A percentile compares a stretch with the other conserved stretches of the same genome.
These are phyloP conservation scores for Drosophila atroscutellata DNA, from an alignment of 2,888 invertebrate genomes.

Conservation along the genomic window DNA sequence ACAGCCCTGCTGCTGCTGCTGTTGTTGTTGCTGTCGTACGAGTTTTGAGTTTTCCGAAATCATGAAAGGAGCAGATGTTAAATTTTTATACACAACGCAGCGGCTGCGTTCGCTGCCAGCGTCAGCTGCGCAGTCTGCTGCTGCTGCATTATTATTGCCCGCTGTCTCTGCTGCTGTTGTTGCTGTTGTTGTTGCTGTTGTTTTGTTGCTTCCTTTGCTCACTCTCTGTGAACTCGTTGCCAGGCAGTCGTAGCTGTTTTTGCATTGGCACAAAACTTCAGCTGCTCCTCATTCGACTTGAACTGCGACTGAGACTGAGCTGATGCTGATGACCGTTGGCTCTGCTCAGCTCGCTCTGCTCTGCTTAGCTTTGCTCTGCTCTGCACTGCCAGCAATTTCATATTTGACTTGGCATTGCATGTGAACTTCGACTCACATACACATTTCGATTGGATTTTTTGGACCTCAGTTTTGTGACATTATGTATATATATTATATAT, in stretches of 20 bases:
- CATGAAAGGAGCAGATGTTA: constrained; percentile 85
- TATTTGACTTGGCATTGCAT: constrained; percentile 12
- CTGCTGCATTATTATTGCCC: constrained; percentile 66
- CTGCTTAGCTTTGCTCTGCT: not conserved
- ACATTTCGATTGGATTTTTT: constrained; percentile 1
- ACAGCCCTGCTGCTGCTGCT: constrained; percentile 61
- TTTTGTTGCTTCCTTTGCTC: constrained; percentile 62
- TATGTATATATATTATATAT: not conserved
- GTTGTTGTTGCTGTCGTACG: constrained; percentile 61
- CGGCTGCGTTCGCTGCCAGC: constrained; percentile 40
- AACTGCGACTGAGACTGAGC: constrained; percentile 8
- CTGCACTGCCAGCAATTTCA: constrained; percentile 1
- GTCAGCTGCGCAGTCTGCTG: constrained; percentile 36
- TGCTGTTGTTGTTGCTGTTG: constrained; percentile 32
- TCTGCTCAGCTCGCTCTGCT: not conserved
- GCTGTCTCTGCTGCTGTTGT: constrained; percentile 34
- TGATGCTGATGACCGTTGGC: constrained; percentile 1
- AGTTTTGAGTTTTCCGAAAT: constrained; percentile 85
- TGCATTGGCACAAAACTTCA: constrained; percentile 69
- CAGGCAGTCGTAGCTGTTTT: constrained; percentile 49
- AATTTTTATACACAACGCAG: constrained; percentile 79
- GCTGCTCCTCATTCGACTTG: constrained; percentile 63
- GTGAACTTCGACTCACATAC: constrained; percentile 10
- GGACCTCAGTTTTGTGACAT: not conserved
- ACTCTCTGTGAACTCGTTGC: constrained; percentile 40